A percentile compares a stretch with the other conserved stretches of the same genome.
Evolutionary conservation across 2,113 vertebrate genomes (phyloP).

Genomic region (Desmodus rotundus): DNA sequence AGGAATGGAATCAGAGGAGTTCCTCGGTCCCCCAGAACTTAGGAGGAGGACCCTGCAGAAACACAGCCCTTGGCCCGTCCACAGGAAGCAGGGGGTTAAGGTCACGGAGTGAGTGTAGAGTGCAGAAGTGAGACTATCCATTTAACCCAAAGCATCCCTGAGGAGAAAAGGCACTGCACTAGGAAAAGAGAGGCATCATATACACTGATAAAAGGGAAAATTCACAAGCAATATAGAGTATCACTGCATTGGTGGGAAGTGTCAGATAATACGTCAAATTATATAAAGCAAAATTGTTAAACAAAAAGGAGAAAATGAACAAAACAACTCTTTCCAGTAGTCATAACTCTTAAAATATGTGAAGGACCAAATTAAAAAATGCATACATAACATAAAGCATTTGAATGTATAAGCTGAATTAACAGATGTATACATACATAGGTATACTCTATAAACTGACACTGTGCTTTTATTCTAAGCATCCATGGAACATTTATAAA

Average conservation of each 20-base stretch:
- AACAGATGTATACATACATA: not conserved
- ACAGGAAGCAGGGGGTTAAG: not conserved
- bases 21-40: not conserved
- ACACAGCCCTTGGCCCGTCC: too few relatives aligned
- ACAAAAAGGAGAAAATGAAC: not conserved
- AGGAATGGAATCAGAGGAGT: not conserved
- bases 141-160: not conserved
- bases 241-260: accelerated
- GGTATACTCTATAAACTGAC: not conserved
- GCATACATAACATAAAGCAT: not conserved
- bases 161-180: not conserved
- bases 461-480: not conserved
- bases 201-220: not conserved
- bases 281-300: not conserved
- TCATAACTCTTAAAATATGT: not conserved
- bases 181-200: not conserved
- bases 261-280: not conserved
- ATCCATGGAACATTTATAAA: not conserved
- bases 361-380: not conserved
- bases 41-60: not conserved
- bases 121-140: not conserved
- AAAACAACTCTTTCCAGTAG: not conserved
- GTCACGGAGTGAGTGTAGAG: not conserved
- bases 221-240: not conserved
- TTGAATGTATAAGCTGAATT: not conserved